Evolutionary conservation across 2,888 invertebrate species (phyloP).

Genomic region (Ditylenchus weischeri): DNA sequence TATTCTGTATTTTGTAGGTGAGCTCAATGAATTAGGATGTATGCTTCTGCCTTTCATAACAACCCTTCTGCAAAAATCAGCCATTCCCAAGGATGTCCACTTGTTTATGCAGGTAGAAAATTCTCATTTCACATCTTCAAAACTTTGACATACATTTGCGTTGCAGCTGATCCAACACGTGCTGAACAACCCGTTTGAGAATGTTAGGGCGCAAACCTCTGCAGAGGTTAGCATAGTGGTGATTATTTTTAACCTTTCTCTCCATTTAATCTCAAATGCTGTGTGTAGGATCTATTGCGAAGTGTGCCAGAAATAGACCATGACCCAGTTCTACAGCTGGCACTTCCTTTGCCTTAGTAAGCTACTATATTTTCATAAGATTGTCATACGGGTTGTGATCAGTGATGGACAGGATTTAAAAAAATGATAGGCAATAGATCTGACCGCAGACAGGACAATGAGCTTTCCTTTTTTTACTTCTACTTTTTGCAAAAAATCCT

Average conservation of each 20-base stretch:
- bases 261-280: not conserved
- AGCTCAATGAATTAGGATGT: constrained; percentile 16
- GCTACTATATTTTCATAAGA: not conserved
- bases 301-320: constrained; percentile 26
- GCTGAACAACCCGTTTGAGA: constrained; percentile 4
- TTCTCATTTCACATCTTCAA: too few relatives aligned
- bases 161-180: constrained; percentile 22
- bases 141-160: not conserved
- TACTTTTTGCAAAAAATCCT: too few relatives aligned
- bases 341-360: constrained; percentile 23
- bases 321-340: constrained; percentile 34
- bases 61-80: constrained; percentile 28
- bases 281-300: constrained; percentile 27
- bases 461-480: too few relatives aligned
- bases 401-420: too few relatives aligned
- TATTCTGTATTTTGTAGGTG: not conserved
- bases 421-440: too few relatives aligned
- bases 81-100: constrained; percentile 25
- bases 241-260: not conserved
- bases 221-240: constrained; percentile 12
- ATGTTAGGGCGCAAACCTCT: constrained; percentile 19
- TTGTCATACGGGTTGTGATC: too few relatives aligned
- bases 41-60: constrained; percentile 31
- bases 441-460: too few relatives aligned
- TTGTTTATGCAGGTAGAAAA: constrained; percentile 18